Conservation (phyloP, 1,140 invertebrate genomes). For the Fragariocoptes setiger region DNA sequence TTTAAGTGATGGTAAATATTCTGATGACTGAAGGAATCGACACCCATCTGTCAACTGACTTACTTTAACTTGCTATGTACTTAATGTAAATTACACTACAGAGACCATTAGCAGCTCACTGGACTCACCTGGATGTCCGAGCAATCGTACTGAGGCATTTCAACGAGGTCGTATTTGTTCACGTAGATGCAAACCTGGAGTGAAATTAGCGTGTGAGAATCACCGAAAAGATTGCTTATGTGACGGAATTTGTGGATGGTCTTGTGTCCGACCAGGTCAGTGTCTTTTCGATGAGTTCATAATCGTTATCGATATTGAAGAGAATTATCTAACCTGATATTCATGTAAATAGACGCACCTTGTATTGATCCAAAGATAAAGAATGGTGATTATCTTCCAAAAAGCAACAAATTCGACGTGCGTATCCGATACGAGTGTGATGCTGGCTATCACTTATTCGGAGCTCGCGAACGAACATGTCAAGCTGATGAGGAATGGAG, state of each 20-base stretch:
- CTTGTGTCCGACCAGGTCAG: slow-evolving; percentile 63
- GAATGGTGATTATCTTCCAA: neutral
- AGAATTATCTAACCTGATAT: no score
- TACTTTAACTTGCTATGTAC: no score
- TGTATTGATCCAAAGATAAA: slow-evolving; percentile 1
- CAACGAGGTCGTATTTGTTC: slow-evolving; percentile 42
- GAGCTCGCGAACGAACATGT: slow-evolving; percentile 45
- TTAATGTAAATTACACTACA: no score
- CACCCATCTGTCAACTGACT: no score
- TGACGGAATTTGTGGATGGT: slow-evolving; percentile 78
- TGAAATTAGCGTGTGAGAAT: slow-evolving; percentile 80
- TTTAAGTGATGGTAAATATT: no score
- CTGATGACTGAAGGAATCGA: no score
- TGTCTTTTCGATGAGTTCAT: neutral
- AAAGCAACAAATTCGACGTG: slow-evolving; percentile 32
- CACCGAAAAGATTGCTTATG: slow-evolving; percentile 83
- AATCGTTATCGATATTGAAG: no score
- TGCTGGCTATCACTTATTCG: slow-evolving; percentile 50
- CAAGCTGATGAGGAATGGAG: slow-evolving; percentile 74
- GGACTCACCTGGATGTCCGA: no score
- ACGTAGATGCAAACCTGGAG: slow-evolving; percentile 62
- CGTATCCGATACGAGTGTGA: slow-evolving; percentile 52
- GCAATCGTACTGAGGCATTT: slow-evolving; percentile 13
- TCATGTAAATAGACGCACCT: neutral
- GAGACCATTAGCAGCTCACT: no score